Percentiles rank a stretch among this genome's conserved stretches.
phyloP scores from a whole-genome alignment of 1,140 invertebrate genomes.

The Limonius californicus region DNA sequence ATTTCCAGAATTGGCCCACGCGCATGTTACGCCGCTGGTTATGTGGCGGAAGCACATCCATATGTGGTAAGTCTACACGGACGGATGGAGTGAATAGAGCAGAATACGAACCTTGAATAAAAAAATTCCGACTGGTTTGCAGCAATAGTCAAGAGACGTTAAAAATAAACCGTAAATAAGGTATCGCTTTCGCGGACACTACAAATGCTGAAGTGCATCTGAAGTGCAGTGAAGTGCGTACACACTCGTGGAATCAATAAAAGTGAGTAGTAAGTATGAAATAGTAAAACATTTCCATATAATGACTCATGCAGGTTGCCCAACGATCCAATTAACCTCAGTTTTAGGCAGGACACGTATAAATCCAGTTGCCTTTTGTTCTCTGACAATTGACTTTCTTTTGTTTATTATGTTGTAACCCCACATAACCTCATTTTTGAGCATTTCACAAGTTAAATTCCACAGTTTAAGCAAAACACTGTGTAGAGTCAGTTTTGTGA shows the following conservation, averaged over 20 bases:
- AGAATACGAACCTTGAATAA: constrained; percentile 2
- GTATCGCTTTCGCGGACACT: too few relatives aligned
- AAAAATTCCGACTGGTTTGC: not conserved
- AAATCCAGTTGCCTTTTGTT: not conserved
- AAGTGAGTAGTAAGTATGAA: not conserved
- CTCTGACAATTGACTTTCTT: not conserved
- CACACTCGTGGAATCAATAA: not conserved
- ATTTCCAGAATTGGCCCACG: too few relatives aligned
- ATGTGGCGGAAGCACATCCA: not conserved
- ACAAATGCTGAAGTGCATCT: too few relatives aligned
- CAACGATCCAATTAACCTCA: too few relatives aligned
- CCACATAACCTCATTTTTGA: not conserved
- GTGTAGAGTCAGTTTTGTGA: too few relatives aligned
- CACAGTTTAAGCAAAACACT: too few relatives aligned
- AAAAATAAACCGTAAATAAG: too few relatives aligned
- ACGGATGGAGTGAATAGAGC: not conserved
- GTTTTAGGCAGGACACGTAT: too few relatives aligned
- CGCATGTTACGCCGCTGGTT: not conserved
- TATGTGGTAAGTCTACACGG: not conserved
- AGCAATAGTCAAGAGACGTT: too few relatives aligned
- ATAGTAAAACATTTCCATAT: not conserved
- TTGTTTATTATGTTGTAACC: not conserved
- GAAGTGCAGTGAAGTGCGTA: too few relatives aligned
- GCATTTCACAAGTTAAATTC: too few relatives aligned
- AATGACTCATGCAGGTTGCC: too few relatives aligned